A percentile compares a stretch with the other conserved stretches of the same genome.
phyloP scores from a whole-genome alignment of 2,888 invertebrate species.

The Apeira syringaria region DNA sequence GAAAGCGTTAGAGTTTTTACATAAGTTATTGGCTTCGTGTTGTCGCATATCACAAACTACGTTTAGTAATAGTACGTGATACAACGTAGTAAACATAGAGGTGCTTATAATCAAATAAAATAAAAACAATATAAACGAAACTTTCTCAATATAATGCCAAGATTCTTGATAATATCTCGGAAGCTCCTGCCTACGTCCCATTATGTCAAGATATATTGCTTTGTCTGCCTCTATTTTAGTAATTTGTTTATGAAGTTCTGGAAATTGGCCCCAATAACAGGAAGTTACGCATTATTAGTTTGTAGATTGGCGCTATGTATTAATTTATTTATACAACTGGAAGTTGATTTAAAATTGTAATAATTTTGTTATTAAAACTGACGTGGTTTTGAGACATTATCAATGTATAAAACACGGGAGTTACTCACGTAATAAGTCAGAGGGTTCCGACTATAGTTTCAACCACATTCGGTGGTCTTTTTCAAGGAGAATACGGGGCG shows the following conservation, averaged over 20 bases:
- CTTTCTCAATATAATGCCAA: constrained; percentile 40
- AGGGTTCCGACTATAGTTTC: too few species aligned
- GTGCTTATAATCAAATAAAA: constrained; percentile 27
- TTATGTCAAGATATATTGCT: constrained; percentile 37
- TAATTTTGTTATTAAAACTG: too few species aligned
- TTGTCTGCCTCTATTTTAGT: constrained; percentile 36
- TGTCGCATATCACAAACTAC: not conserved
- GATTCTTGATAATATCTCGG: constrained; percentile 27
- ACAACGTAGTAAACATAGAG: constrained; percentile 43
- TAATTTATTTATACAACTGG: too few species aligned
- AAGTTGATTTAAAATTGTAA: too few species aligned
- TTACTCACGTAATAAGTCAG: too few species aligned
- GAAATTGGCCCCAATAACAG: constrained; percentile 37
- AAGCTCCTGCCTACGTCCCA: constrained; percentile 6
- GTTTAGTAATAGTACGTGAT: too few species aligned
- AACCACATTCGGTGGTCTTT: too few species aligned
- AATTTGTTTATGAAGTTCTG: constrained; percentile 33
- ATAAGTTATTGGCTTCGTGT: constrained; percentile 26
- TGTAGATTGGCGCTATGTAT: constrained; percentile 3
- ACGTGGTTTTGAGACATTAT: too few species aligned
- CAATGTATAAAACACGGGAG: too few species aligned
- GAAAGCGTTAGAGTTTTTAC: constrained; percentile 14
- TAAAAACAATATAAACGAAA: constrained; percentile 34
- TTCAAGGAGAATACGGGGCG: too few species aligned
- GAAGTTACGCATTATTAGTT: constrained; percentile 45